These are phyloP conservation scores for Coremacera marginata DNA, from an alignment of 2,888 invertebrate genomes.

Conservation along the genomic window DNA sequence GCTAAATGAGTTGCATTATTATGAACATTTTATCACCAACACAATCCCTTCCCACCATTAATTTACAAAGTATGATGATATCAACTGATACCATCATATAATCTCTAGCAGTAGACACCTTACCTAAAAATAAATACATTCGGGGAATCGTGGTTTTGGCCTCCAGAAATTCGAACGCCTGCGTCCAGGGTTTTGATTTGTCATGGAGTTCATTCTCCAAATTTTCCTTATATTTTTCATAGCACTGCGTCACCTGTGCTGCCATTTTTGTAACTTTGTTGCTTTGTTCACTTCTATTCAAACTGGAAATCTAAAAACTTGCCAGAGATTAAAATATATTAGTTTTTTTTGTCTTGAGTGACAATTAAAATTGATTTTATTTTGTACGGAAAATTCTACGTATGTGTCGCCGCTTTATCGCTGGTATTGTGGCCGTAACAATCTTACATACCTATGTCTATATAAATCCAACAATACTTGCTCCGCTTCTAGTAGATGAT, in stretches of 20 bases:
- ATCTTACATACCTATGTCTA: slow-evolving; percentile 12
- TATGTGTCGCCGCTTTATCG: neutral
- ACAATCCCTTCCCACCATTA: neutral
- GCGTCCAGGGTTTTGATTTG: slow-evolving; percentile 79
- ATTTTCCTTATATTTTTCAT: slow-evolving; percentile 73
- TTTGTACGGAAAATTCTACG: neutral
- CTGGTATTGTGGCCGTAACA: neutral
- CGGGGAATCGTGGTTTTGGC: slow-evolving; percentile 80
- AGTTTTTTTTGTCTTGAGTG: neutral
- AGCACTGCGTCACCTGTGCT: slow-evolving; percentile 43
- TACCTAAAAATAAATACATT: slow-evolving; percentile 83
- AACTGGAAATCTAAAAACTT: slow-evolving; percentile 1
- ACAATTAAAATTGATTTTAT: slow-evolving; percentile 24
- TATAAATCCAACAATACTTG: neutral
- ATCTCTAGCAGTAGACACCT: slow-evolving; percentile 59
- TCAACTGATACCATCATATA: too few species aligned
- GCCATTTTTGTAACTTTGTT: slow-evolving; percentile 44
- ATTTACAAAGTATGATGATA: neutral
- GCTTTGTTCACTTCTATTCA: neutral
- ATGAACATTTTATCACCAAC: neutral
- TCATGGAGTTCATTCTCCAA: slow-evolving; percentile 76
- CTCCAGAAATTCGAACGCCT: slow-evolving; percentile 77
- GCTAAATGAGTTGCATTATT: neutral
- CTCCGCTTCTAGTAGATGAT: neutral
- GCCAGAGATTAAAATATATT: neutral